Evolutionary conservation across 2,797 vertebrate genomes (phyloP), one percentile per base, ranked within the genome.

Genomic region (Arnoldichthys spilopterus): DNA sequence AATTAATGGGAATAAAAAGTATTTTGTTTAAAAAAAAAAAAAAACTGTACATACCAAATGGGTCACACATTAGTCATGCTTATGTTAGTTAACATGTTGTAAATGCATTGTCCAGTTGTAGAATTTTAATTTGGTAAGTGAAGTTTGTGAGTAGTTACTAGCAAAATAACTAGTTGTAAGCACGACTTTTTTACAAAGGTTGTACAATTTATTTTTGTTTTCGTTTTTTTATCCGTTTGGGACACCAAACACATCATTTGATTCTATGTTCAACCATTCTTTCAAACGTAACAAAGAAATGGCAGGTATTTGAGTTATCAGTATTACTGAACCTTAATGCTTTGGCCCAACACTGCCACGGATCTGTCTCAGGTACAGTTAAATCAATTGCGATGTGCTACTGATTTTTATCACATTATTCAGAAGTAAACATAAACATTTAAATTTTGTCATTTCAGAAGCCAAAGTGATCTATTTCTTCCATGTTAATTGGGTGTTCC

Each of bases 291-390:
- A 67, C 64, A 61, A 58, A 67, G 59, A 20, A 59, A 54, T 32
- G 43, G 72, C 16, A 43, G 49, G 26, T 77, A 18, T 71, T 7
- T 69, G 51, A 61, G 54, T 53, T 77, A 24, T 78, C 51, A 66
- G 18, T 69, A 53, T 76, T 81, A 54, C 43, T 76, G 28, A 24
- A 73, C 45, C 62, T 69, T 63, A 62, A 72, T 64, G 73, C 74
- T 72, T 84, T 59, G 56, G 30, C 73, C 74, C 76, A 64, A 73
- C 76, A 76, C 80, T 81, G 82, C 82, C 82, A 81, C 34, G 13
- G 67, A 74, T 82, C 54, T 68, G 40, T 77, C 78, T 86, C 83
- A 85, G 83, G 85, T 85, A 75, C 63, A 83, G 63, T 74, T 71
- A 24, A 83, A 49, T 79, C 34, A 51, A 64, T 72, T 76, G 70